These are phyloP conservation scores for Philopedon plagiatum DNA, from an alignment of 2,888 invertebrate genomes.

Conservation along the genomic window DNA sequence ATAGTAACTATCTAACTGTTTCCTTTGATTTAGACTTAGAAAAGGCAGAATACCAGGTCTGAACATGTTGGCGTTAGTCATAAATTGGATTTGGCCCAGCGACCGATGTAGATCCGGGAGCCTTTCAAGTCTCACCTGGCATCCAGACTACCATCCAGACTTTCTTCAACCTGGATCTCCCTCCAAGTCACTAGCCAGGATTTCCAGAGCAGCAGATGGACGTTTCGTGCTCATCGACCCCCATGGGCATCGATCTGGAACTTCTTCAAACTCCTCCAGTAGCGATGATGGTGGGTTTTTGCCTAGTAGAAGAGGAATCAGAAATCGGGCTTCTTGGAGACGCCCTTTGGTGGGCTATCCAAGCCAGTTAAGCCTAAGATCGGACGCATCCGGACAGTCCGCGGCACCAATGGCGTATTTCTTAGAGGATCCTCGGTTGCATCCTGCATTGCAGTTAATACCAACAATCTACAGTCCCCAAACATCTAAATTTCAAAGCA, in stretches of 20 bases:
- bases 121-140: constrained; percentile 66
- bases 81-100: constrained; percentile 84
- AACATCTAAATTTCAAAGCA: constrained; percentile 75
- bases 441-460: constrained; percentile 61
- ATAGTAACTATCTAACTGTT: background rate
- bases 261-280: constrained; percentile 73
- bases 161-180: constrained; percentile 65
- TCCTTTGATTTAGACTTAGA: constrained; percentile 80
- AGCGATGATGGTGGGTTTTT: constrained; percentile 91
- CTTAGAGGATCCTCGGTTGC: constrained; percentile 54
- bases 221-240: constrained; percentile 78
- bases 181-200: constrained; percentile 73
- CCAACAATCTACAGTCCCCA: constrained; percentile 67
- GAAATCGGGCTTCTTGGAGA: constrained; percentile 76
- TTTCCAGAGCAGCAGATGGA: constrained; percentile 82
- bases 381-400: constrained; percentile 73
- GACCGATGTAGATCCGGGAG: constrained; percentile 76
- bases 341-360: constrained; percentile 77
- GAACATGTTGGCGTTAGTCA: constrained; percentile 78
- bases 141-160: constrained; percentile 68
- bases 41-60: constrained; percentile 96
- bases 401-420: constrained; percentile 66
- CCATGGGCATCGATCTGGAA: constrained; percentile 71
- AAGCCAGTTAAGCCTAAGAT: constrained; percentile 77
- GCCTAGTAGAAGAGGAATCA: constrained; percentile 70